Percentiles rank a stretch among this genome's conserved stretches.
phyloP scores from a whole-genome alignment of 2,113 vertebrate genomes.

The Protomyctophum bolini region DNA sequence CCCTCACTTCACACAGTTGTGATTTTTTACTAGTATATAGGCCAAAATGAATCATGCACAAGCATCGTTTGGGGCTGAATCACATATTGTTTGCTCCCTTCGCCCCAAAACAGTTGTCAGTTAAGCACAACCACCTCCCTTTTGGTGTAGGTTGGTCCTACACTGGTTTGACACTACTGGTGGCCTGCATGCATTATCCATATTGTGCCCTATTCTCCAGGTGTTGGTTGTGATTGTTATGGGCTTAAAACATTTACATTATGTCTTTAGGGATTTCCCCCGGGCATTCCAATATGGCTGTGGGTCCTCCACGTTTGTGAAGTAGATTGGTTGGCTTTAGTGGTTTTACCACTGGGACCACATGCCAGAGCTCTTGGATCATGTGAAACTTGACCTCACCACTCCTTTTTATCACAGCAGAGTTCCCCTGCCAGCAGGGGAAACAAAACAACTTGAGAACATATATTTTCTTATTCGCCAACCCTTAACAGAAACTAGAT shows the following conservation, averaged over 20 bases:
- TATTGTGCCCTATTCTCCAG: conserved; percentile 35
- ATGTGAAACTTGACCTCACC: conserved; percentile 70
- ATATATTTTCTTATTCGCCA: conserved; percentile 13
- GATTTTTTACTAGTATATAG: too few relatives aligned
- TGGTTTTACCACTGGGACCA: conserved; percentile 57
- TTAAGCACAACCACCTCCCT: conserved; percentile 1
- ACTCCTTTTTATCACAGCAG: conserved; percentile 51
- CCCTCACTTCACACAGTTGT: too few relatives aligned
- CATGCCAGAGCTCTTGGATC: conserved; percentile 71
- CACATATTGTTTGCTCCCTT: too few relatives aligned
- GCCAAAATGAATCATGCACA: too few relatives aligned
- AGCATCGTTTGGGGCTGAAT: too few relatives aligned
- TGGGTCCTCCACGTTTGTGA: conserved; percentile 26
- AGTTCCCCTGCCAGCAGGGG: conserved; percentile 35
- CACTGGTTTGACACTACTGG: not conserved
- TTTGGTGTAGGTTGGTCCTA: conserved; percentile 5
- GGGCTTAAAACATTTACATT: conserved; percentile 29
- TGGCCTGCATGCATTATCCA: not conserved
- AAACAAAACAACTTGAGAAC: conserved; percentile 42
- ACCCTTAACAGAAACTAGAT: conserved; percentile 5
- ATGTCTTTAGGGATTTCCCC: conserved; percentile 27
- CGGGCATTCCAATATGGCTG: conserved; percentile 40
- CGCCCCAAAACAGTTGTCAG: not conserved
- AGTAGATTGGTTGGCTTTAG: conserved; percentile 34
- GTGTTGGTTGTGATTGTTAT: conserved; percentile 33